Conservation (phyloP, 2,113 vertebrate genomes). For the Elachura formosa region DNA sequence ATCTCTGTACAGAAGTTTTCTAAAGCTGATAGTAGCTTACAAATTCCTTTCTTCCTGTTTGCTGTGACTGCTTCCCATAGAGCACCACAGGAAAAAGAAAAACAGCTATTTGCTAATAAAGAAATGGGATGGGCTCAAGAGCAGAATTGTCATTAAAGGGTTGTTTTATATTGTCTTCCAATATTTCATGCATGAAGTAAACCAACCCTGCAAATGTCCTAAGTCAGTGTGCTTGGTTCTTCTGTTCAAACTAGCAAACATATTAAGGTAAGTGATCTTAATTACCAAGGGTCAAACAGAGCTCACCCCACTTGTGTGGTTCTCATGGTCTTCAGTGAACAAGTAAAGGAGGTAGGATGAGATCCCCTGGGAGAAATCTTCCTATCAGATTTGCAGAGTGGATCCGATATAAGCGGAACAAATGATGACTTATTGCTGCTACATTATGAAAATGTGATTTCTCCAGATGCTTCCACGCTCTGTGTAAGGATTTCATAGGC, state of each 20-base stretch:
- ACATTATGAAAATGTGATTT: constrained; percentile 50
- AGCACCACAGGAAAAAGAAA: not conserved
- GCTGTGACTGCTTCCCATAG: not conserved
- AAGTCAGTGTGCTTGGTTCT: constrained; percentile 3
- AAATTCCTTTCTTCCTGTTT: not conserved
- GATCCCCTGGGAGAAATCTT: constrained; percentile 36
- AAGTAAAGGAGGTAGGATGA: constrained; percentile 2
- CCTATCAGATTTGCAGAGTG: constrained; percentile 38
- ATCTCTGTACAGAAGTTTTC: not conserved
- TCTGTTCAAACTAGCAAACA: constrained; percentile 44
- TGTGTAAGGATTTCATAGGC: not conserved
- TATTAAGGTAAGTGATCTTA: constrained; percentile 64
- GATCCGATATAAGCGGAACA: constrained; percentile 39
- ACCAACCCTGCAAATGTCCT: constrained; percentile 1
- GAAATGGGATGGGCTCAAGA: not conserved
- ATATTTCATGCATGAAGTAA: constrained; percentile 49
- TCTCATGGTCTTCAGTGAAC: constrained; percentile 27
- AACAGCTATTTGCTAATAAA: not conserved
- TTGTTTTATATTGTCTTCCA: not conserved
- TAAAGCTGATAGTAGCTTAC: not conserved
- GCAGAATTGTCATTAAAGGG: not conserved
- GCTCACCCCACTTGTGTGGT: constrained; percentile 26
- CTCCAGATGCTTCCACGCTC: not conserved
- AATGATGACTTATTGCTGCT: constrained; percentile 33
- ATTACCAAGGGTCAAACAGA: constrained; percentile 58